Conservation (phyloP, 2,888 invertebrate genomes). For the Acrobeloides nanus region DNA sequence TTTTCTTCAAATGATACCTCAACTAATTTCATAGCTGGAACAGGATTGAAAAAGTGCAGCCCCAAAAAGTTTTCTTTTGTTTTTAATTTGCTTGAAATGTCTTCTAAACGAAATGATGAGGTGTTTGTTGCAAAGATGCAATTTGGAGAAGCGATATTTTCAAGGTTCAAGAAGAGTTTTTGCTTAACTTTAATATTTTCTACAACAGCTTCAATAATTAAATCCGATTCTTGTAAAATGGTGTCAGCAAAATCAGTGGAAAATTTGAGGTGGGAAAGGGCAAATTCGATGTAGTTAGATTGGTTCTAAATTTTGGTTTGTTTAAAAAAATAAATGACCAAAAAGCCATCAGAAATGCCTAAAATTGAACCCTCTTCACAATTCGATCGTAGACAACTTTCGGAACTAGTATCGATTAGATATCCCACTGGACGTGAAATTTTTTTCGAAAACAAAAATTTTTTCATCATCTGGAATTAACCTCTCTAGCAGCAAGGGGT, state of each 20-base stretch:
- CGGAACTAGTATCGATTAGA: too few relatives aligned
- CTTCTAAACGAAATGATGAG: constrained; percentile 74
- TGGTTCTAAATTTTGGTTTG: constrained; percentile 57
- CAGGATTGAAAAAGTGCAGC: constrained; percentile 84
- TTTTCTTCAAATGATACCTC: too few relatives aligned
- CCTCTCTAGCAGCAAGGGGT: too few relatives aligned
- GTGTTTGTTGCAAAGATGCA: constrained; percentile 77
- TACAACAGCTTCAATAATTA: constrained; percentile 77
- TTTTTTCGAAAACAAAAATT: too few relatives aligned
- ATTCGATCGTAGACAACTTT: constrained; percentile 67
- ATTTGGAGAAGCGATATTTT: constrained; percentile 60
- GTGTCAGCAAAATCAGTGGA: constrained; percentile 18
- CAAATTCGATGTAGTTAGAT: constrained; percentile 65
- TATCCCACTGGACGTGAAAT: too few relatives aligned
- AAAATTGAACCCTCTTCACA: constrained; percentile 67
- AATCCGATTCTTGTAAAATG: constrained; percentile 63
- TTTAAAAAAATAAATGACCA: constrained; percentile 7
- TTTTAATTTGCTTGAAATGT: constrained; percentile 69
- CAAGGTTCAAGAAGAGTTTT: constrained; percentile 68
- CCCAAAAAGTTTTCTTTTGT: constrained; percentile 65
- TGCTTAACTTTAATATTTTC: constrained; percentile 70
- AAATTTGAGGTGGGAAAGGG: constrained; percentile 56
- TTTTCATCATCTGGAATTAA: too few relatives aligned
- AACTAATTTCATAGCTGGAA: constrained; percentile 77
- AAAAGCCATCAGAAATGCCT: neutral